Conservation (phyloP, 2,888 invertebrate genomes). For the Spisula subtruncata region DNA sequence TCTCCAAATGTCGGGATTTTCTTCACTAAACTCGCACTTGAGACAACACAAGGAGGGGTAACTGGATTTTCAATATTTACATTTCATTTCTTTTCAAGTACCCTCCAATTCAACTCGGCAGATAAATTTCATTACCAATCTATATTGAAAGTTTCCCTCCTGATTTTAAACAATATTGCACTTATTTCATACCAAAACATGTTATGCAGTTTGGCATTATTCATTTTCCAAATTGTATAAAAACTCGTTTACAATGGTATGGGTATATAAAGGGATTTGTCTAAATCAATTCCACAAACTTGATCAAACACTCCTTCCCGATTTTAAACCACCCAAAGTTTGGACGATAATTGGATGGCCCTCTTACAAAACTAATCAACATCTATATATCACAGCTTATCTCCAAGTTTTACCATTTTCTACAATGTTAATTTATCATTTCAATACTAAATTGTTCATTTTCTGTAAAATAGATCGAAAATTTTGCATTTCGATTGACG, state of each 20-base stretch:
- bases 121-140: conserved; percentile 37
- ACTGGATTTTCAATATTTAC: conserved; percentile 34
- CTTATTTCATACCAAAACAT: conserved; percentile 22
- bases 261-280: conserved; percentile 7
- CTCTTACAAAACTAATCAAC: conserved; percentile 23
- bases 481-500: not conserved
- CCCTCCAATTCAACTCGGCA: conserved; percentile 35
- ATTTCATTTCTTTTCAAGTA: conserved; percentile 50
- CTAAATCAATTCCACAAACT: conserved; percentile 22
- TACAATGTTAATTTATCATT: conserved; percentile 41
- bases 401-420: not conserved
- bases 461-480: conserved; percentile 17
- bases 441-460: conserved; percentile 37
- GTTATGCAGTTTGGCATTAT: not conserved
- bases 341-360: not conserved
- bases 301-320: conserved; percentile 5
- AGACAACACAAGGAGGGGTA: conserved; percentile 34
- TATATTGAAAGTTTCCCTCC: conserved; percentile 29
- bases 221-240: conserved; percentile 5
- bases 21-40: conserved; percentile 13
- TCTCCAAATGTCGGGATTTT: conserved; percentile 5
- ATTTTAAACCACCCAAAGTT: conserved; percentile 3
- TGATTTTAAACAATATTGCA: conserved; percentile 39
- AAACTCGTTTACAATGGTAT: not conserved
- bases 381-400: conserved; percentile 39